Evolutionary conservation across 2,113 vertebrate genomes (phyloP).

Genomic region (Coregonus clupeaformis): DNA sequence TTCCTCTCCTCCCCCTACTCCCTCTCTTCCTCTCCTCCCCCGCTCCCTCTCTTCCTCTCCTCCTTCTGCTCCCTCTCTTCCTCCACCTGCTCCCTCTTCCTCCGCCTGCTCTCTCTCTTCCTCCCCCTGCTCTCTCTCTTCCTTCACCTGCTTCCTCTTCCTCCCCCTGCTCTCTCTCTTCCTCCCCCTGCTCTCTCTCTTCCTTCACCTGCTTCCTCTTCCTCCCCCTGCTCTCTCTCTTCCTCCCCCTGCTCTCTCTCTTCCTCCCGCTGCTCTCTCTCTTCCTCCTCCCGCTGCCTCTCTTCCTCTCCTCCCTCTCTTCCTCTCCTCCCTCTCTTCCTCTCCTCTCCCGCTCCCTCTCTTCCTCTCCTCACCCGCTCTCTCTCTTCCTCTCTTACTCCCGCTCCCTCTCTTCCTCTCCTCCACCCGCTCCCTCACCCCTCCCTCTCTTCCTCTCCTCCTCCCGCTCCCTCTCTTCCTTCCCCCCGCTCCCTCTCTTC

Average conservation of each 20-base stretch:
- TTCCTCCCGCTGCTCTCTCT: too few species aligned
- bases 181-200: conserved; percentile 10
- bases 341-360: conserved; percentile 14
- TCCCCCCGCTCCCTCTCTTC: conserved; percentile 14
- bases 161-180: conserved; percentile 13
- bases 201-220: too few species aligned
- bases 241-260: conserved; percentile 15
- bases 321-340: conserved; percentile 12
- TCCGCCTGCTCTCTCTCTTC: conserved; percentile 10
- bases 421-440: conserved; percentile 12
- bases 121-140: conserved; percentile 13
- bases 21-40: too few species aligned
- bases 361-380: conserved; percentile 9
- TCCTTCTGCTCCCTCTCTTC: conserved; percentile 10
- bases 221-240: conserved; percentile 9
- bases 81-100: too few species aligned
- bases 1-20: too few species aligned
- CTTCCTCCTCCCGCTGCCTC: conserved; percentile 12
- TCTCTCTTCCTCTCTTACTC: conserved; percentile 15
- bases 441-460: too few species aligned
- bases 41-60: conserved; percentile 19
- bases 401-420: conserved; percentile 16
- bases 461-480: conserved; percentile 15
- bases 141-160: too few species aligned
- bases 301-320: conserved; percentile 18